These are phyloP conservation scores for Neotoma lepida DNA, from an alignment of 2,113 vertebrate species.

Conservation along the genomic window DNA sequence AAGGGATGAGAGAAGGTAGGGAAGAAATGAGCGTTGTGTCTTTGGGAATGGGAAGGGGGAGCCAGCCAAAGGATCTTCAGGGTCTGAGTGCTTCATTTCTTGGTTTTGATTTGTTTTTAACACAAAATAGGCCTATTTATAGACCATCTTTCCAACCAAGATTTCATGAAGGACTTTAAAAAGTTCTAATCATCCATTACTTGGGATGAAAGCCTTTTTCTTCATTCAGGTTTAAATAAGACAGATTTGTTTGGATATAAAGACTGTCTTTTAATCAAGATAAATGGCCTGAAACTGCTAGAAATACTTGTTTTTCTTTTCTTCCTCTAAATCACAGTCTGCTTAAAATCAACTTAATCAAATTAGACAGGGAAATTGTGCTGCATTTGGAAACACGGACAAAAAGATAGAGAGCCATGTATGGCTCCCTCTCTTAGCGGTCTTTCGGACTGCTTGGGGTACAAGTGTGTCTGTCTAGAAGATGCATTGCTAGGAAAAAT, in stretches of 20 bases:
- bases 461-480: neutral
- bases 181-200: slow-evolving; percentile 74
- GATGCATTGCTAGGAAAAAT: neutral
- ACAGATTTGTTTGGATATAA: slow-evolving; percentile 54
- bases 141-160: slow-evolving; percentile 14
- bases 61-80: neutral
- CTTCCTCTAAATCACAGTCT: slow-evolving; percentile 78
- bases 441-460: neutral
- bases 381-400: slow-evolving; percentile 62
- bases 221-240: slow-evolving; percentile 64
- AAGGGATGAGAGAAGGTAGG: neutral
- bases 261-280: slow-evolving; percentile 82
- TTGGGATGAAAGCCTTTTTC: slow-evolving; percentile 61
- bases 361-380: slow-evolving; percentile 74
- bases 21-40: neutral
- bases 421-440: rapidly evolving
- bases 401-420: neutral
- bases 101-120: slow-evolving; percentile 1
- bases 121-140: neutral
- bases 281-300: slow-evolving; percentile 82
- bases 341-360: slow-evolving; percentile 82
- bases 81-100: neutral
- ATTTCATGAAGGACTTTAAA: slow-evolving; percentile 71
- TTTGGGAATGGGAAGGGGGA: neutral
- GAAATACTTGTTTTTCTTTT: slow-evolving; percentile 81